Percentiles rank a stretch among this genome's conserved stretches.
Evolutionary conservation across 1,140 invertebrate species (phyloP).

Genomic region (Chlorops oryzae): DNA sequence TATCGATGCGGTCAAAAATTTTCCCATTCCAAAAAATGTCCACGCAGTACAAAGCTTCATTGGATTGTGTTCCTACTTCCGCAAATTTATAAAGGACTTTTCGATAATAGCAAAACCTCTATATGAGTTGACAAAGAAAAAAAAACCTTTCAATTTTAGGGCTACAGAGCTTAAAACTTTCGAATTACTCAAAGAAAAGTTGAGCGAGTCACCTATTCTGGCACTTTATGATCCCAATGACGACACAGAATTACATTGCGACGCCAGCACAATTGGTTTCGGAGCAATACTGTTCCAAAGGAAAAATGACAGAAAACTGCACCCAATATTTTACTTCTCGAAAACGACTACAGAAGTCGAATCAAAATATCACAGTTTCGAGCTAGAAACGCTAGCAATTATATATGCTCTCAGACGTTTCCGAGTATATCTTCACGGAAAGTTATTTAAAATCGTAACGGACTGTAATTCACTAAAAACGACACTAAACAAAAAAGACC

Average conservation of each 20-base stretch:
- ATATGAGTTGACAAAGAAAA: slow-evolving; percentile 9
- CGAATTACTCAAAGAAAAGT: slow-evolving; percentile 2
- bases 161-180: slow-evolving; percentile 8
- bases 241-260: slow-evolving; percentile 15
- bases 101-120: slow-evolving; percentile 13
- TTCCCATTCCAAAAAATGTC: slow-evolving; percentile 8
- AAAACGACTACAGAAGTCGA: slow-evolving; percentile 25
- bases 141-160: slow-evolving; percentile 7
- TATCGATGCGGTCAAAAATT: slow-evolving; percentile 7
- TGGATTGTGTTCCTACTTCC: slow-evolving; percentile 11
- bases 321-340: slow-evolving; percentile 38
- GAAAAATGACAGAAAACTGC: slow-evolving; percentile 16
- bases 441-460: slow-evolving; percentile 47
- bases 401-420: slow-evolving; percentile 29
- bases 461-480: slow-evolving; percentile 40
- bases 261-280: slow-evolving; percentile 27
- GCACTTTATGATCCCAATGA: slow-evolving; percentile 6
- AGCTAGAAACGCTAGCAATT: slow-evolving; percentile 34
- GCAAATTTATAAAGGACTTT: slow-evolving; percentile 11
- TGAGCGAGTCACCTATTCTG: background rate
- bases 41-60: slow-evolving; percentile 6
- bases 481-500: slow-evolving; percentile 44
- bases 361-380: slow-evolving; percentile 35
- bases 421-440: slow-evolving; percentile 48
- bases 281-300: slow-evolving; percentile 25